These are phyloP conservation scores for Eueides isabella DNA, from an alignment of 1,140 invertebrate species.

Conservation along the genomic window DNA sequence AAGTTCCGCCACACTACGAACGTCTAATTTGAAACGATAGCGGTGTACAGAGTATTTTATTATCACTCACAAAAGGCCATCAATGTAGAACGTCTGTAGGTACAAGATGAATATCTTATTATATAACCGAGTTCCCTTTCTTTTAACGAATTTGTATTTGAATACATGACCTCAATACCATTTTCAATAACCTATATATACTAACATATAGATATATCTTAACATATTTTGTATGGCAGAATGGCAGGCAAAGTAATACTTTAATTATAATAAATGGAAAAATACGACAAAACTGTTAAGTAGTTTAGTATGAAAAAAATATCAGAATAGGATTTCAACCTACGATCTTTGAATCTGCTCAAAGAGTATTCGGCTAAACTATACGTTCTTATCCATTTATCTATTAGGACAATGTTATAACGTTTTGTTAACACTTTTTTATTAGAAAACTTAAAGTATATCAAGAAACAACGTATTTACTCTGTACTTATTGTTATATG, in stretches of 20 bases:
- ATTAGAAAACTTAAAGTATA: too few species aligned
- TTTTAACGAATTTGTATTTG: neutral
- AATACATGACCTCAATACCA: neutral
- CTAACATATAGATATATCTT: neutral
- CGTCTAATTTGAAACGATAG: neutral
- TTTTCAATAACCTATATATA: neutral
- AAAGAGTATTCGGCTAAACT: neutral
- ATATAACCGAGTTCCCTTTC: conserved; percentile 1
- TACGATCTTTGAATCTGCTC: neutral
- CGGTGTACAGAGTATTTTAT: neutral
- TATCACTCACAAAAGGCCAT: too few species aligned
- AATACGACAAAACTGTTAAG: too few species aligned
- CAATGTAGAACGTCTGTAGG: neutral
- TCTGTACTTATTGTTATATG: too few species aligned
- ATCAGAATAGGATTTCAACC: neutral
- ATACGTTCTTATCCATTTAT: neutral
- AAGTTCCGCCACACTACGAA: neutral
- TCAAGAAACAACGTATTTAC: too few species aligned
- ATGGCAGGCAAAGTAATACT: neutral
- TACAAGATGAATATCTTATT: neutral
- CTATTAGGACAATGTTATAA: too few species aligned
- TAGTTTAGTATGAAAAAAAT: neutral
- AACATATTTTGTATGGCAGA: neutral
- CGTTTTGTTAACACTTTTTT: too few species aligned
- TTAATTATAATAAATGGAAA: too few species aligned